Evolutionary conservation across 2,797 vertebrate species (phyloP), one percentile per base, ranked within the genome.

Genomic region (Pitangus sulphuratus): DNA sequence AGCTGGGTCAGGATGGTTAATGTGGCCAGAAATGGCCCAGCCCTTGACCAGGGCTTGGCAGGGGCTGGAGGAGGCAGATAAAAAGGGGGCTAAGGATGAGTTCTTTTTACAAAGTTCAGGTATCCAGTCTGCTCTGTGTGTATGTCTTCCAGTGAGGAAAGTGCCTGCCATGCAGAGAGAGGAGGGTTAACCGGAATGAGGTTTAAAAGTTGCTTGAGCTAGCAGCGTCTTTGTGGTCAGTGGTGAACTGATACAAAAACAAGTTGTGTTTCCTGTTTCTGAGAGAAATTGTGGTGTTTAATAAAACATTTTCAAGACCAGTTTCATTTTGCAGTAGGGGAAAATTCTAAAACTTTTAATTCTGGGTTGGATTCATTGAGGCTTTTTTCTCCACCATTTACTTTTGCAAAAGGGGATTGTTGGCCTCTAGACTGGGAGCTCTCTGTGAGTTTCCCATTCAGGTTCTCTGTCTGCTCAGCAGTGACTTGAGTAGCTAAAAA

Each of bases 201-300:
- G 16, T 68, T 53, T 75, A 22, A 57, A 91, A 65, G 57, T 56
- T 53, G 4, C 28, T 84, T 42, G 24, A 57, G 66, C 51, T 85
- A 44, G 40, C 20, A 12, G 48, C 18, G 17, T 30, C 33, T n/a
- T 37, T 62, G 64, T 64, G 65, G 37, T 64, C 85, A 35, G 15
- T 7, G 1, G 7, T 61, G 45, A 81, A 21, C 42, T 50, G 58
- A 14, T 65, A 26, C 6, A 56, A 78, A 89, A 87, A 6, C 24
- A 81, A 69, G 56, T 25, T 71, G 31, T 39, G 21, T 50, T 85
- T 81, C 77, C 65, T 65, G 39, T 78, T 88, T 90, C 61, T 60
- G 33, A 75, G 54, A 75, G 54, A 78, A 65, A 68, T 84, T 81
- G 18, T 2, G 1, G 50, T 45, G 42, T 74, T 85, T 58, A 90